Evolutionary conservation across 1,140 invertebrate species (phyloP).

Genomic region (Drosophila subpulchrella): DNA sequence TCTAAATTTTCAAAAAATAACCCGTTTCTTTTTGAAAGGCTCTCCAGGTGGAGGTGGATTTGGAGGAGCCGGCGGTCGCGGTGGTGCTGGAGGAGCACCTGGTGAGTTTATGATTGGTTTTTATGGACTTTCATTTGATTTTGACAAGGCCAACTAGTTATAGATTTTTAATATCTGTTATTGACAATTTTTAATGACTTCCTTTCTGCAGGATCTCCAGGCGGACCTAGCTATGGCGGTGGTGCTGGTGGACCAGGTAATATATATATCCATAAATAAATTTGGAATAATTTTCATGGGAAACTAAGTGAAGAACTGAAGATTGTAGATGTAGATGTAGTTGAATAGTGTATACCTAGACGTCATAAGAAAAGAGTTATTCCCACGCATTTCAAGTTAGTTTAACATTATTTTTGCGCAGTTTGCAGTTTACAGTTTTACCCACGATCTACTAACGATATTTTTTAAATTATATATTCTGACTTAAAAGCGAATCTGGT

Average conservation of each 20-base stretch:
- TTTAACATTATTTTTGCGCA: constrained; percentile 1
- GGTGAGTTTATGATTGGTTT: not conserved
- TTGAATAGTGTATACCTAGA: not conserved
- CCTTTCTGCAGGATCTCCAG: constrained; percentile 7
- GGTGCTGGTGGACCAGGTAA: constrained; percentile 43
- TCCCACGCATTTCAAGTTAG: constrained; percentile 16
- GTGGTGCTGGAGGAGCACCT: not conserved
- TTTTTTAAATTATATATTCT: constrained; percentile 6
- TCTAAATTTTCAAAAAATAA: not conserved
- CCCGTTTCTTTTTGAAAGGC: not conserved
- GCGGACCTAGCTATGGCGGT: constrained; percentile 60
- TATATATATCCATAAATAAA: not conserved
- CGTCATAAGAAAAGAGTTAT: not conserved
- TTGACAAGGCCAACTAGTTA: no score
- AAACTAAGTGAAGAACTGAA: not conserved
- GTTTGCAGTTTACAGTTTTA: not conserved
- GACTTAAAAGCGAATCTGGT: not conserved
- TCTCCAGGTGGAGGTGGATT: constrained; percentile 13
- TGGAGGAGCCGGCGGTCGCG: not conserved
- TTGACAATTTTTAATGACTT: no score
- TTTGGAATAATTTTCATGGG: not conserved
- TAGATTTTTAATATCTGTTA: no score
- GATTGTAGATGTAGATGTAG: no score
- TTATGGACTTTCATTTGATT: not conserved
- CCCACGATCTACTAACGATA: constrained; percentile 15